A percentile compares a stretch with the other conserved stretches of the same genome.
Conservation (phyloP, 1,140 invertebrate species). For the Scaptomyza montana region DNA sequence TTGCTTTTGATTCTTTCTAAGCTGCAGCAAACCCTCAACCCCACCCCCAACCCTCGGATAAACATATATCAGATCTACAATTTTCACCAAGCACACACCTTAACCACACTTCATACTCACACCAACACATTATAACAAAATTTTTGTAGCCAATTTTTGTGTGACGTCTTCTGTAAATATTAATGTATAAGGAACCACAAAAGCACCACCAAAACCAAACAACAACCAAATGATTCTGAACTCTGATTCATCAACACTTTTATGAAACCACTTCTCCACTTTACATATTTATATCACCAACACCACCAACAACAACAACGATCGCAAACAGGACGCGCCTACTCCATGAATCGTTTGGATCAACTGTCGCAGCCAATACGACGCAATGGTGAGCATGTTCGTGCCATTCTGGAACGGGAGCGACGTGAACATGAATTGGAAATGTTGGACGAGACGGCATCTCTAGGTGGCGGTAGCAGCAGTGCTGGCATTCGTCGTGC, state of each 20-base stretch:
- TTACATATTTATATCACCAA: constrained; percentile 55
- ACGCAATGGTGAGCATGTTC: constrained; percentile 84
- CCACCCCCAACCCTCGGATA: constrained; percentile 5
- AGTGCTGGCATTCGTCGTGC: constrained; percentile 30
- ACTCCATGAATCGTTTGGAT: constrained; percentile 96
- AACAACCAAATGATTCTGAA: constrained; percentile 24
- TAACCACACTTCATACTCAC: not conserved
- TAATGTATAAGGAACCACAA: constrained; percentile 49
- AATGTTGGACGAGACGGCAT: constrained; percentile 79
- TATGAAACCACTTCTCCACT: constrained; percentile 67
- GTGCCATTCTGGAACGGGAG: constrained; percentile 74
- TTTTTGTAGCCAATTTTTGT: constrained; percentile 29
- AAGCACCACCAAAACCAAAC: constrained; percentile 29
- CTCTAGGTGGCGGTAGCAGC: constrained; percentile 42
- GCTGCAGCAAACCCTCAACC: constrained; percentile 4
- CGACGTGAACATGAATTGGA: constrained; percentile 74
- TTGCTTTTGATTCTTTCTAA: constrained; percentile 18
- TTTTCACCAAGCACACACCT: too few species aligned
- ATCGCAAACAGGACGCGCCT: constrained; percentile 87
- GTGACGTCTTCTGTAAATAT: constrained; percentile 52
- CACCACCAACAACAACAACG: constrained; percentile 21
- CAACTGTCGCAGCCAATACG: constrained; percentile 90
- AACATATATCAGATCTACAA: not conserved
- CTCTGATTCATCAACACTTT: constrained; percentile 52
- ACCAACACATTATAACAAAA: not conserved